Conservation (phyloP, 1,140 invertebrate species). For the Hylaeus volcanicus region DNA sequence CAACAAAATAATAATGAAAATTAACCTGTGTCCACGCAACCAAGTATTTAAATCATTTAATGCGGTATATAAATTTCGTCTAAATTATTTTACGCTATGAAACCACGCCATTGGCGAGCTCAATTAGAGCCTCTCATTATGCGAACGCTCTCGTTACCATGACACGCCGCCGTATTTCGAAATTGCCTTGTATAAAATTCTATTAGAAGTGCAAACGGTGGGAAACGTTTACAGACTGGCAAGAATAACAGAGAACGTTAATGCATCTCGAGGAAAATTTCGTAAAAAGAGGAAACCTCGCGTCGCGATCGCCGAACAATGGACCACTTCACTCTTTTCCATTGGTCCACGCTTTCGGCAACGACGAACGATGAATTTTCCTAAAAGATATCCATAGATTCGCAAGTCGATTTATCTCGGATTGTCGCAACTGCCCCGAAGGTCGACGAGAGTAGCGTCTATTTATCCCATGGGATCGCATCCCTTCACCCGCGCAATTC, state of each 20-base stretch:
- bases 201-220: background rate
- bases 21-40: background rate
- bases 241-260: background rate
- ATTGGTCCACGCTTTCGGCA: background rate
- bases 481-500: conserved; percentile 47
- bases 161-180: background rate
- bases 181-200: conserved; percentile 5
- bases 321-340: background rate
- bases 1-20: conserved; percentile 12
- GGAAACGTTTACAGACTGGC: background rate
- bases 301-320: conserved; percentile 4
- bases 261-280: conserved; percentile 14
- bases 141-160: background rate
- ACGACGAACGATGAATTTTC: background rate
- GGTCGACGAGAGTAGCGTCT: conserved; percentile 47
- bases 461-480: conserved; percentile 59
- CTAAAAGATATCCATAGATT: conserved; percentile 22
- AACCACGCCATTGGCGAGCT: background rate
- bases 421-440: conserved; percentile 32
- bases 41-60: background rate
- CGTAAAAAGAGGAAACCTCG: background rate
- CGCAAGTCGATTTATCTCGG: conserved; percentile 49
- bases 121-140: background rate
- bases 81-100: conserved; percentile 9
- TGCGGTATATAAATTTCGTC: background rate